Conservation (phyloP, 2,888 invertebrate genomes). For the Meganola albula region DNA sequence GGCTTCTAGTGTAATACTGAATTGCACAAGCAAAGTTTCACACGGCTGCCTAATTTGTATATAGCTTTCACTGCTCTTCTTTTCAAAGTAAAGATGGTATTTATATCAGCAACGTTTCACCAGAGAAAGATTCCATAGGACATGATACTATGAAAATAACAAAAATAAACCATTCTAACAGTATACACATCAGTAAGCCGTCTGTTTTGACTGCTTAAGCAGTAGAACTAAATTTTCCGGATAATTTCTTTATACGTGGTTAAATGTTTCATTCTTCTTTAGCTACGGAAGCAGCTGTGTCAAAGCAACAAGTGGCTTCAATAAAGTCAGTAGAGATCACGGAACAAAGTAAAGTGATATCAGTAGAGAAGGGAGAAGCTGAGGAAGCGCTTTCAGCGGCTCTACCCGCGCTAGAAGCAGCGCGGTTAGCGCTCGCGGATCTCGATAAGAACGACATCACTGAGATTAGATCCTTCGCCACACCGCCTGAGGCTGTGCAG, state of each 20-base stretch:
- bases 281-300: conserved; percentile 83
- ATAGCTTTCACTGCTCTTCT: neutral
- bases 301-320: conserved; percentile 88
- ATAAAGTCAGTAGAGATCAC: conserved; percentile 89
- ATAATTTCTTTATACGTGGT: neutral
- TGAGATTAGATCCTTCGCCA: conserved; percentile 94
- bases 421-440: conserved; percentile 86
- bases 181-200: neutral
- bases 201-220: conserved; percentile 1
- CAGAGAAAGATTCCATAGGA: neutral
- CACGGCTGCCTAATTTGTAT: neutral
- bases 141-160: neutral
- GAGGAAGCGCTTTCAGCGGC: conserved; percentile 88
- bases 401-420: conserved; percentile 89
- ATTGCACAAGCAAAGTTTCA: too few species aligned
- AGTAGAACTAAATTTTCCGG: neutral
- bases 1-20: too few species aligned
- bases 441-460: conserved; percentile 94
- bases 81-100: neutral
- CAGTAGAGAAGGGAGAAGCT: conserved; percentile 89
- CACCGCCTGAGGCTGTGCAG: conserved; percentile 93
- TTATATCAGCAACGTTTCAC: neutral
- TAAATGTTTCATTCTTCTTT: neutral
- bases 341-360: conserved; percentile 87
- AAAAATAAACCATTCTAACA: neutral